Conservation (phyloP, 2,888 invertebrate genomes). For the Erebia epiphron region DNA sequence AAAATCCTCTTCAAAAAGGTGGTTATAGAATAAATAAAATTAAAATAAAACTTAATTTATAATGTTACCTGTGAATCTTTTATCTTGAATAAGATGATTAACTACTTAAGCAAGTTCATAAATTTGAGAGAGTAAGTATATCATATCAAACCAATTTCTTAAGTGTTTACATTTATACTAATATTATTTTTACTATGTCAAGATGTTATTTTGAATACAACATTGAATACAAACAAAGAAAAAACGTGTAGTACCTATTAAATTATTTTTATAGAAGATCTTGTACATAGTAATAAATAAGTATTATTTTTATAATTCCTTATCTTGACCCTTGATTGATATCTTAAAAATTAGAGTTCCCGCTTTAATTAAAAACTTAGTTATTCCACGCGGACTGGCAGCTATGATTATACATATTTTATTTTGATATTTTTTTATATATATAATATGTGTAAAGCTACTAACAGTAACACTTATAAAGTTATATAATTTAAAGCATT, state of each 20-base stretch:
- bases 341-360: no score
- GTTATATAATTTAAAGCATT: background rate
- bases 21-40: no score
- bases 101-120: conserved; percentile 6
- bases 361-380: no score
- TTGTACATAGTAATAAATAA: background rate
- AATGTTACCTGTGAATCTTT: background rate
- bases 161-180: conserved; percentile 6
- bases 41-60: background rate
- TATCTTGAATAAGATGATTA: background rate
- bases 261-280: background rate
- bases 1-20: no score
- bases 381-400: background rate
- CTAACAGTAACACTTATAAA: background rate
- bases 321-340: background rate
- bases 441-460: no score
- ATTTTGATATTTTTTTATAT: no score
- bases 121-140: conserved; percentile 27
- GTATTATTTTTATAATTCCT: background rate
- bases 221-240: background rate
- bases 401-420: background rate
- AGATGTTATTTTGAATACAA: background rate
- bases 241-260: background rate
- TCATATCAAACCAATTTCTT: conserved; percentile 33
- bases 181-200: conserved; percentile 1